Evolutionary conservation across 2,113 vertebrate genomes (phyloP), one percentile per base, ranked within the genome.

Genomic region (Deroptyus accipitrinus): DNA sequence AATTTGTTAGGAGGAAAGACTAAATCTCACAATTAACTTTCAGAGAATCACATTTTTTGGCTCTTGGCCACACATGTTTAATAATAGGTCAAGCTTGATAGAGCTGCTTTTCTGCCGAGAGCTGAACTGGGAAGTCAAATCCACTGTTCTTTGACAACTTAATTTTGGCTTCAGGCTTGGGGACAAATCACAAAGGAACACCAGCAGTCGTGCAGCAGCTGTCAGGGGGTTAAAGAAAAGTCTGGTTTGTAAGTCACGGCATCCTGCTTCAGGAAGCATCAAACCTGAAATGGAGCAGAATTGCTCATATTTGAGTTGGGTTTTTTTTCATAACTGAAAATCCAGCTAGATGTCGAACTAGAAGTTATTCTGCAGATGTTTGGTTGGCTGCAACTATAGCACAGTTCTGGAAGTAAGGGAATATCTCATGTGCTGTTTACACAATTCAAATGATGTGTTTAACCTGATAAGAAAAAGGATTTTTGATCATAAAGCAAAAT

Each of bases 401-500:
- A 49, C 46, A 24, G 72, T 12, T 83, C 39, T 82, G 80, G 33
- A 93, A 69, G 59, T 49, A 44, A 62, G 46, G 55, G 66, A 73
- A 37, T 35, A 62, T 68, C 69, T 54, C 41, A n/a, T 66, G 42
- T 80, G 68, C 73, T 86, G 49, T 55, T 67, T 87, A 51, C 68
- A 88, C 72, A 74, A 46, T 55, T 91, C 82, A 55, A 88, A 73
- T 82, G 48, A 30, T 42, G 42, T 69, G 33, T 91, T 95, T 57
- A 61, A 78, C 81, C 91, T 91, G 79, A 91, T 51, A 86, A 76
- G 82, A 33, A 64, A 85, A 90, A 55, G 13, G 9, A 37, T 75
- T 91, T 91, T 92, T 86, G 69, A 92, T 44, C 83, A 81, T 74
- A 94, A 94, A 86, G 67, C 86, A 90, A 82, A 66, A 82, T 33